Evolutionary conservation across 92 coral and sea anemone species (phyloP).

Genomic region (Palythoa grandiflora): DNA sequence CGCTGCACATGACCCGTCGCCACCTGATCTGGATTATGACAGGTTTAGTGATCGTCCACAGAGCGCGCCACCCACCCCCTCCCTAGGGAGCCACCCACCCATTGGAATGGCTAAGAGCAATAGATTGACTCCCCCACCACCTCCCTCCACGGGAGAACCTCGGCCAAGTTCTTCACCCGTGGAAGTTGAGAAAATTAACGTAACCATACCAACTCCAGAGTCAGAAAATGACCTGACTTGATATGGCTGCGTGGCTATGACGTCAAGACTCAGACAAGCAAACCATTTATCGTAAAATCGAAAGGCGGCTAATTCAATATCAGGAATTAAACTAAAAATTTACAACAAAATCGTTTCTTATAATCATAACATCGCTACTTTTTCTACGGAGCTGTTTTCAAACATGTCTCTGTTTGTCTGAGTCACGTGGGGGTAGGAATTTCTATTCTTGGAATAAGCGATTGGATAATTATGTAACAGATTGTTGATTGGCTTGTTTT

Average conservation of each 20-base stretch:
- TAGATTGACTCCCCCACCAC: conserved; percentile 49
- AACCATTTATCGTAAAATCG: too few relatives aligned
- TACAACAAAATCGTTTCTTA: too few relatives aligned
- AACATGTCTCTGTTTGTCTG: too few relatives aligned
- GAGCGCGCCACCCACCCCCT: conserved; percentile 92
- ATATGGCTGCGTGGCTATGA: neutral
- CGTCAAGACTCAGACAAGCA: too few relatives aligned
- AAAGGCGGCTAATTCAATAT: too few relatives aligned
- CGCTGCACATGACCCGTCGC: conserved; percentile 75
- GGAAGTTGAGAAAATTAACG: conserved; percentile 77
- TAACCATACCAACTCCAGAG: conserved; percentile 77
- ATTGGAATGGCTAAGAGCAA: conserved; percentile 29
- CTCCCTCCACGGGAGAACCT: conserved; percentile 55
- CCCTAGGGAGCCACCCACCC: conserved; percentile 55
- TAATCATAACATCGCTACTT: too few relatives aligned
- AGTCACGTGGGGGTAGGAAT: too few relatives aligned
- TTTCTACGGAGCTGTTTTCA: too few relatives aligned
- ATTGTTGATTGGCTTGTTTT: neutral
- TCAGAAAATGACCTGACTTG: conserved; percentile 45
- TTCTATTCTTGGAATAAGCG: too few relatives aligned
- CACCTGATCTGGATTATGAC: conserved; percentile 72
- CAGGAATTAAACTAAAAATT: too few relatives aligned
- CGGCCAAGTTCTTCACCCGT: conserved; percentile 67
- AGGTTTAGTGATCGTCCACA: conserved; percentile 71
- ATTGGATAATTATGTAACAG: too few relatives aligned